These are phyloP conservation scores for Odontesthes bonariensis DNA, from an alignment of 2,113 vertebrate species.

Conservation along the genomic window DNA sequence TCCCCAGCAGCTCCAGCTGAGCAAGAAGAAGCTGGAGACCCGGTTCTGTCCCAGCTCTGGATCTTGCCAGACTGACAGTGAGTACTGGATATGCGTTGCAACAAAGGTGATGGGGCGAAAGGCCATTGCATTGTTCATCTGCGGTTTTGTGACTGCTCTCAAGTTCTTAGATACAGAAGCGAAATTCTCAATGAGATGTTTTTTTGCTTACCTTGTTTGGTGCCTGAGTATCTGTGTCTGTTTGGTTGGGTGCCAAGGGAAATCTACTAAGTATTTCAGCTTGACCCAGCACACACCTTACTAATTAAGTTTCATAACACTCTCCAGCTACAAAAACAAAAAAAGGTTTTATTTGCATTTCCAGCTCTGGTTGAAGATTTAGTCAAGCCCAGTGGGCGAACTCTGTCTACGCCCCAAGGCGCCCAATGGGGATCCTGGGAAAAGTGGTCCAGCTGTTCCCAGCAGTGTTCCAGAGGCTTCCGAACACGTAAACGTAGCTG, in stretches of 20 bases:
- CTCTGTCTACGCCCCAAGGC: conserved; percentile 81
- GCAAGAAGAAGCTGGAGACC: conserved; percentile 91
- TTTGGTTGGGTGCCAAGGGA: background rate
- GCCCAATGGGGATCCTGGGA: conserved; percentile 93
- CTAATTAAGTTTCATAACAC: conserved; percentile 42
- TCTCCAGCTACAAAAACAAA: conserved; percentile 25
- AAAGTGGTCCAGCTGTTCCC: conserved; percentile 93
- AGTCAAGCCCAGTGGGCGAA: conserved; percentile 79
- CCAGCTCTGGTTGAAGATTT: conserved; percentile 92
- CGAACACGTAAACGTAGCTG: conserved; percentile 79
- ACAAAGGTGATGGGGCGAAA: background rate
- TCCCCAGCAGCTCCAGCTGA: conserved; percentile 93
- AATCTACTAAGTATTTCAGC: conserved; percentile 21
- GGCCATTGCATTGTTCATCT: conserved; percentile 2
- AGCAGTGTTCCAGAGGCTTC: conserved; percentile 91
- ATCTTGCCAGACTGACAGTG: conserved; percentile 92
- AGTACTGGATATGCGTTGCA: conserved; percentile 15
- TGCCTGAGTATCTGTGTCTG: background rate
- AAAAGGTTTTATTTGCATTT: conserved; percentile 12
- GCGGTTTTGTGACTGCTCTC: background rate
- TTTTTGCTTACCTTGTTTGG: conserved; percentile 14
- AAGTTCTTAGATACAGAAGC: too few relatives aligned
- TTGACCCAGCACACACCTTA: conserved; percentile 21
- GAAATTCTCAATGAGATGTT: conserved; percentile 9
- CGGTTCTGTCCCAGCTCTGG: conserved; percentile 91